Conservation (phyloP, 2,113 vertebrate genomes). For the Delphinus delphis region DNA sequence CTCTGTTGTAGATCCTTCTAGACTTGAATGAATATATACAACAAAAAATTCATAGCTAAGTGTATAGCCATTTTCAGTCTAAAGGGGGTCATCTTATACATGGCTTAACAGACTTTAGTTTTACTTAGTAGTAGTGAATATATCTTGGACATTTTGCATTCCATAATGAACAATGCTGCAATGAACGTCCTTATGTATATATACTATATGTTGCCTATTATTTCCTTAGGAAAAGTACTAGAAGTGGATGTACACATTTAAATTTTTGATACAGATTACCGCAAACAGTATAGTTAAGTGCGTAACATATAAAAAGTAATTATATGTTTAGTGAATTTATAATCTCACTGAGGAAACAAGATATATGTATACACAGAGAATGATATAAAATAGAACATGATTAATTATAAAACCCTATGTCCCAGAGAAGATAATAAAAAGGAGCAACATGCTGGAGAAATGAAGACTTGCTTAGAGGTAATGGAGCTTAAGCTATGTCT, state of each 20-base stretch:
- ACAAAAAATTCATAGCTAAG: slow-evolving; percentile 29
- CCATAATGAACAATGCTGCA: not conserved
- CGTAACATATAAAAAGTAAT: slow-evolving; percentile 16
- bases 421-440: slow-evolving; percentile 33
- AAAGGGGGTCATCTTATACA: not conserved
- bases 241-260: not conserved
- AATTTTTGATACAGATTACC: not conserved
- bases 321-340: not conserved
- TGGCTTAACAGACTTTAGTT: slow-evolving; percentile 10
- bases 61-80: not conserved
- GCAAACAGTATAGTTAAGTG: not conserved
- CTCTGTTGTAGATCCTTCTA: not conserved
- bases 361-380: not conserved
- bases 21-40: slow-evolving; percentile 7
- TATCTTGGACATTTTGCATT: slow-evolving; percentile 36
- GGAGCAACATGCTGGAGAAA: not conserved
- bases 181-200: not conserved
- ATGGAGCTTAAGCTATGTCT: not conserved
- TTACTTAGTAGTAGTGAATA: slow-evolving; percentile 26
- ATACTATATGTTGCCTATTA: not conserved
- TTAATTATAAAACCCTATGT: not conserved
- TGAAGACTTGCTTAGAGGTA: not conserved
- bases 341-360: slow-evolving; percentile 30
- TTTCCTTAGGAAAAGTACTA: slow-evolving; percentile 26
- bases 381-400: slow-evolving; percentile 23